A percentile compares a stretch with the other conserved stretches of the same genome.
These are phyloP conservation scores for Craseonycteris thonglongyai DNA, from an alignment of 2,113 vertebrate genomes.

Conservation along the genomic window DNA sequence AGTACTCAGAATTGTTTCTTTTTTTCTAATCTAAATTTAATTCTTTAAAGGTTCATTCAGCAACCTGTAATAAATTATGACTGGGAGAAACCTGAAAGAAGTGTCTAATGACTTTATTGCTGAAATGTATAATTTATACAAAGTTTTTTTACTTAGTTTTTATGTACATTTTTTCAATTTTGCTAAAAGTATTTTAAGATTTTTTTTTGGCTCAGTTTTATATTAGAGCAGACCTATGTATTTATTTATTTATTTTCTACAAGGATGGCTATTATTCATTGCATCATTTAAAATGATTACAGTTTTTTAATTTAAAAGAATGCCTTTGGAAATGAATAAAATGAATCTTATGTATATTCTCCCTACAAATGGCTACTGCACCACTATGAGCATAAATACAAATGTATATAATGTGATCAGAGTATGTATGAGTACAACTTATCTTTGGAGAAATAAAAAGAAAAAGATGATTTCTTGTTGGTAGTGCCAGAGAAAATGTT, in stretches of 20 bases:
- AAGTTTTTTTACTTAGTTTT: conserved; percentile 12
- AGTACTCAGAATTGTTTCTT: conserved; percentile 44
- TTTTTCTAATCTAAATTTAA: conserved; percentile 48
- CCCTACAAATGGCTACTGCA: background rate
- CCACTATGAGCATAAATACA: background rate
- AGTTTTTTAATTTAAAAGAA: background rate
- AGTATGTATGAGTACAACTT: background rate
- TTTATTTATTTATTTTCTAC: conserved; percentile 7
- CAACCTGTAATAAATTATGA: conserved; percentile 47
- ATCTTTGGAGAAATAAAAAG: background rate
- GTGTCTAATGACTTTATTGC: background rate
- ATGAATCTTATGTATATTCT: background rate
- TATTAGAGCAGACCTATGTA: background rate
- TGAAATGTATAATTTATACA: conserved; percentile 5
- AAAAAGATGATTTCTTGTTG: background rate
- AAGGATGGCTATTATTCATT: background rate
- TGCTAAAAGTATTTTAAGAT: conserved; percentile 35
- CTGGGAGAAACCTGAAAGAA: conserved; percentile 32
- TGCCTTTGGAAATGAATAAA: background rate
- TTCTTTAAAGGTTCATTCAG: conserved; percentile 40
- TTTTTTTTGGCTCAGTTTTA: conserved; percentile 5
- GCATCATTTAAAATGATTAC: background rate
- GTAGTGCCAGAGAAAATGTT: background rate
- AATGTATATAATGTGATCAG: background rate
- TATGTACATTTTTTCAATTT: background rate